Base-by-base conservation (phyloP, 2,888 invertebrate genomes). In the Antitype chi region DNA sequence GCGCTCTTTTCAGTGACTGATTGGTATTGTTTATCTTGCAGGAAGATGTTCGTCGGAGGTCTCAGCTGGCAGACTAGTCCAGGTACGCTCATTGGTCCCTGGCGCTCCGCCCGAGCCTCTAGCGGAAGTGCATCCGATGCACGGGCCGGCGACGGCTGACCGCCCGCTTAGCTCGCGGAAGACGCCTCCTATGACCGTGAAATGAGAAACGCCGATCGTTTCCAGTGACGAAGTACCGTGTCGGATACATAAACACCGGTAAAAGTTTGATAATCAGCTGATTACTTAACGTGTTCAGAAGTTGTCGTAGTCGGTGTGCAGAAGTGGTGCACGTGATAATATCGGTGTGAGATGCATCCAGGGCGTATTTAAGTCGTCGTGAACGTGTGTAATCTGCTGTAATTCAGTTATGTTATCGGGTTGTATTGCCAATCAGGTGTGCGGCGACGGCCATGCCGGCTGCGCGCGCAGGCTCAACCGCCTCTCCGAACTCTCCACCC, bases 31-130 rank as follows among this genome's bases (percentile, higher is more conserved):
- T 97, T 97, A 97, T 96, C 92, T 98, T 99, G 92, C 98, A 99
- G 99, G 97, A 99, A 99, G 98, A 99, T 99, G 99, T 99, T 99
- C 98, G 99, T 99, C 97, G 99, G 99, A 95, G 99, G 99, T 94
- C 98, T 99, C 96, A 99, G 99, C 97, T 99, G 99, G 99, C 99
- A 99, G 97, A 99, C 99, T 95, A 99, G 99, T 97, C 99, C 99
- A 98, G 99, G 99, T 99, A 98, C 95, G 96, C 95, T 93, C 92
- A 92, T 91, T 93, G 91, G 93, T 93, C 93, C 93, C 93, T 93
- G 91, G 91, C 91, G 89, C 93, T 89, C 91, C 89, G 88, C 89
- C 89, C 85, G 90, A 90, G 91, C 89, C 87, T 87, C 89, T 89
- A 89, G 83, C 93, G 93, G 94, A 93, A 91, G 93, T 95, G 96